Evolutionary conservation across 2,888 invertebrate species (phyloP).

Genomic region (Amaurobius ferox): DNA sequence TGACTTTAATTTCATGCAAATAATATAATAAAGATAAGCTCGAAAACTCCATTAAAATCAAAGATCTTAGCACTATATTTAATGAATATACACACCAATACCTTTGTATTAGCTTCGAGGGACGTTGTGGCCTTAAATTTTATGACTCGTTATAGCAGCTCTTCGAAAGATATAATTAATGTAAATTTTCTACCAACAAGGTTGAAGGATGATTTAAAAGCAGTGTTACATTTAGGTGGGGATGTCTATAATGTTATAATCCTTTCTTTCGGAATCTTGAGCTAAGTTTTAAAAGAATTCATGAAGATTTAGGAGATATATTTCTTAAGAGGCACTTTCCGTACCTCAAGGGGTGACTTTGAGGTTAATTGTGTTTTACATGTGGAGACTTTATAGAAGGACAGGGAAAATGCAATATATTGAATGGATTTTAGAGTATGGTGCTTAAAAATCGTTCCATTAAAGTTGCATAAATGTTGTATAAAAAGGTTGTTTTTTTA

Average conservation of each 20-base stretch:
- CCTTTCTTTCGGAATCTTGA: constrained; percentile 5
- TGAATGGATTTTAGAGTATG: too few species aligned
- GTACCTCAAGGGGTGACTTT: too few species aligned
- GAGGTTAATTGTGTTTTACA: too few species aligned
- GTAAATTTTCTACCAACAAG: constrained; percentile 42
- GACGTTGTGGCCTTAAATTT: constrained; percentile 41
- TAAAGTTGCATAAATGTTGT: too few species aligned
- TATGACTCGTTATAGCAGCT: constrained; percentile 39
- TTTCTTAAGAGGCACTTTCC: too few species aligned
- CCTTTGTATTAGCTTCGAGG: constrained; percentile 23
- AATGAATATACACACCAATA: constrained; percentile 47
- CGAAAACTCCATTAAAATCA: constrained; percentile 18
- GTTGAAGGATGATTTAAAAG: constrained; percentile 53
- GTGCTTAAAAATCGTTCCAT: too few species aligned
- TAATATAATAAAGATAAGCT: constrained; percentile 48
- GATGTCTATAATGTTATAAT: constrained; percentile 35
- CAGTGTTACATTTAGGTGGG: constrained; percentile 7
- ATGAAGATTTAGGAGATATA: neutral
- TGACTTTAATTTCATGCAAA: constrained; percentile 12
- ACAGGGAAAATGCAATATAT: too few species aligned
- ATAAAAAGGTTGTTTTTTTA: too few species aligned
- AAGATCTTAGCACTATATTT: constrained; percentile 26
- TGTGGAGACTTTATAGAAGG: too few species aligned
- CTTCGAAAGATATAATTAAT: constrained; percentile 45
- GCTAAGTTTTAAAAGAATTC: constrained; percentile 39